Evolutionary conservation across 2,113 vertebrate species (phyloP), one percentile per base, ranked within the genome.

Genomic region (Dasypus novemcinctus): DNA sequence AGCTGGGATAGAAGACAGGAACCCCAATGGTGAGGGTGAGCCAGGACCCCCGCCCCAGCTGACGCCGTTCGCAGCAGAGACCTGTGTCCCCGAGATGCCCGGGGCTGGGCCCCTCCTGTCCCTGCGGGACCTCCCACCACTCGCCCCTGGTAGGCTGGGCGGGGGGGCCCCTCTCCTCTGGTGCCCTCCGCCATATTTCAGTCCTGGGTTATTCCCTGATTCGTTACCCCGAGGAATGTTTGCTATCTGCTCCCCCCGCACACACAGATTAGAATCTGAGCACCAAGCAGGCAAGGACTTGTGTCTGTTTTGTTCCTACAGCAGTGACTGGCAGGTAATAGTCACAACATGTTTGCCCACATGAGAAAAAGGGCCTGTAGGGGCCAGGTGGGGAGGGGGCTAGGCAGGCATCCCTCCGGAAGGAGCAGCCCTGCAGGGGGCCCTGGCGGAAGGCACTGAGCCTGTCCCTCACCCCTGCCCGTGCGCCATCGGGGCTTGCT

Each of bases 241-340:
- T 41, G 20, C 18, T 46, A 5, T 8, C 6, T 20, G 29, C 41
- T 9, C 68, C 38, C 2, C 20, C 15, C 71, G n/a, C 54, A 21
- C 12, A 23, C 27, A 29, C 27, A 5, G 2, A 1, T 21, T 11
- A 13, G 72, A 69, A 20, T 1, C 5, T 7, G 36, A 46, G 36
- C 64, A 20, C 36, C 36, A 1, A 0, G 21, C 33, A 52, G 74
- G 54, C 33, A 6, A 41, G 80, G 36, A 12, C 2, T n/a, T 31
- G n/a, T 7, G 4, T 36, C 36, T 41, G 29, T 59, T 38, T n/a
- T 3, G 21, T 23, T 27, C 76, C 29, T 41, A 25, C 4, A 61
- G 68, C 1, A 4, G 14, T 10, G 6, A 11, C 33, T 18, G 29
- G 43, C 57, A 5, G 38, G 13, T 29, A 27, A 7, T 0, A 4